Base-by-base conservation (phyloP, 2,797 vertebrate species). In the Gila robusta region DNA sequence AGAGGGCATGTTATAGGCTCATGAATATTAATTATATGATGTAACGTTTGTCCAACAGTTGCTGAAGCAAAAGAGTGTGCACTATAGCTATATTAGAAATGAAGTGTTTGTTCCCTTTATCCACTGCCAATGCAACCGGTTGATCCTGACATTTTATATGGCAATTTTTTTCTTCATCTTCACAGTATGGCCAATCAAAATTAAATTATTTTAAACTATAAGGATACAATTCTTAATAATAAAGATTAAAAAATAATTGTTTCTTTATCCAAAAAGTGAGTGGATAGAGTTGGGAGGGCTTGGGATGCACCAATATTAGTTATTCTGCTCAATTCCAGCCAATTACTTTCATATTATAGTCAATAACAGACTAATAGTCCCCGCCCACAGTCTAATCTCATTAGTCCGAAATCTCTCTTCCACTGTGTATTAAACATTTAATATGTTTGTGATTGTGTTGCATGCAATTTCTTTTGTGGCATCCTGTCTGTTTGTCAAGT, bases 1-100 rank as follows among this genome's bases (percentile, higher is more conserved):
- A 67, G 19, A 23, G 41, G 7, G 26, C 28, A 47, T 66, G 21
- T 54, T 70, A n/a, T 70, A 49, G 32, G 41, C n/a, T 66, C 39
- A 67, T 80, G 16, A 67, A 80, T 80, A 62, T 80, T 44, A 66
- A 49, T 47, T 32, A 80, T 19, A 44, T 47, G 62, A 66, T 64
- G 41, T 47, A 47, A 47, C 59, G 47, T 28, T 79, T 64, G n/a
- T 79, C 17, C 39, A 79, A 14, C 17, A 21, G 17, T 80, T 80
- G 26, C 59, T 80, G 2, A 23, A 80, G 26, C 19, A 14, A 78
- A 49, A 35, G 47, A 35, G 17, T 67, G 26, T 23, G 6, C 39
- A 10, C 41, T 49, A 11, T n/a, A 32, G 17, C 47, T 16, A 17
- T 35, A 10, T 49, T 32, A 28, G 47, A 71, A 71, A 41, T 41